A percentile compares a stretch with the other conserved stretches of the same genome.
These are phyloP conservation scores for Tryphoninae sp. DNA, from an alignment of 2,888 invertebrate genomes.

Conservation along the genomic window DNA sequence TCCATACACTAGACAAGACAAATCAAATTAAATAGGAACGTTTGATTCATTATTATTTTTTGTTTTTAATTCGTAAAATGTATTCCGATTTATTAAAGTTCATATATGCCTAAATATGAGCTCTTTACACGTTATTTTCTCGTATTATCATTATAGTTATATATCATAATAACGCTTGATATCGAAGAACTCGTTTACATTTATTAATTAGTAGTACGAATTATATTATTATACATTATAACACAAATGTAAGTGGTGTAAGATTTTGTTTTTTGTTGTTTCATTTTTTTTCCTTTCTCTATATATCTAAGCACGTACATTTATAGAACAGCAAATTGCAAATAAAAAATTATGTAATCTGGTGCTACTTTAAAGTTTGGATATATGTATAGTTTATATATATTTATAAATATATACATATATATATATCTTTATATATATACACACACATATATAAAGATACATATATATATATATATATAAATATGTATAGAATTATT, in stretches of 20 bases:
- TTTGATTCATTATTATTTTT: neutral
- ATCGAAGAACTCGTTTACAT: slow-evolving; percentile 79
- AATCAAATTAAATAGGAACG: neutral
- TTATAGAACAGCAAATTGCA: slow-evolving; percentile 78
- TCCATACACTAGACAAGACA: too few relatives aligned
- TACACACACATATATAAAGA: slow-evolving; percentile 54
- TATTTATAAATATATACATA: slow-evolving; percentile 56
- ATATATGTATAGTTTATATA: slow-evolving; percentile 52
- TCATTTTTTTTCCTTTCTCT: slow-evolving; percentile 7
- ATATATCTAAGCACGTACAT: slow-evolving; percentile 79
- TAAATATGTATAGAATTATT: slow-evolving; percentile 62
- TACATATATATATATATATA: slow-evolving; percentile 49
- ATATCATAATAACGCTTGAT: slow-evolving; percentile 76
- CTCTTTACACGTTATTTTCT: slow-evolving; percentile 77
- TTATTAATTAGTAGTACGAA: slow-evolving; percentile 76
- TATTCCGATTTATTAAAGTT: slow-evolving; percentile 81
- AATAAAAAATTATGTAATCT: slow-evolving; percentile 78
- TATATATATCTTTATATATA: slow-evolving; percentile 18
- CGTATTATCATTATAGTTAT: slow-evolving; percentile 64
- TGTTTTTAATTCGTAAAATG: slow-evolving; percentile 78
- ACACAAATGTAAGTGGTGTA: slow-evolving; percentile 66
- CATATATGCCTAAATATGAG: slow-evolving; percentile 80
- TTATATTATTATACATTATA: slow-evolving; percentile 76
- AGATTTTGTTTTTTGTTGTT: slow-evolving; percentile 11
- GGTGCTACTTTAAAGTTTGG: slow-evolving; percentile 72